Evolutionary conservation across 2,113 vertebrate genomes (phyloP).

Genomic region (Accipiter virgatus): DNA sequence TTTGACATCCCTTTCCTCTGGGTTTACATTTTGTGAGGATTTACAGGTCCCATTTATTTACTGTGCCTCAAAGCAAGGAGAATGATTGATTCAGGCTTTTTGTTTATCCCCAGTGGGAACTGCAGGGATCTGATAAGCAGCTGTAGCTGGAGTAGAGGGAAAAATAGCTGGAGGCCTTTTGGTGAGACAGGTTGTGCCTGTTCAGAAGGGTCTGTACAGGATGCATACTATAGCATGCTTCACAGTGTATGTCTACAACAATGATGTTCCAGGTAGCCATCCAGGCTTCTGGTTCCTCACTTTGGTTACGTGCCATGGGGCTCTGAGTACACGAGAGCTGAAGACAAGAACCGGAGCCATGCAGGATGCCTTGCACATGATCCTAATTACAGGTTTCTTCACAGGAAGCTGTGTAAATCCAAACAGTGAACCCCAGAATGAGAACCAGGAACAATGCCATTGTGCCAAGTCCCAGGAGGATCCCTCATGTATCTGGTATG

Average conservation of each 20-base stretch:
- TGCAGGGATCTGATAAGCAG: background rate
- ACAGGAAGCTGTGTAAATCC: background rate
- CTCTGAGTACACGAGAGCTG: background rate
- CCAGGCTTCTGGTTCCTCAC: background rate
- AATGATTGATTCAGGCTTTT: rapidly evolving
- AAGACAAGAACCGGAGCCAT: background rate
- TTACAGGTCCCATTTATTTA: background rate
- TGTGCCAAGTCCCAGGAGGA: background rate
- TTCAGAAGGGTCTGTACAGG: background rate
- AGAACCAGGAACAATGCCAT: background rate
- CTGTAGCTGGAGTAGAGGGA: background rate
- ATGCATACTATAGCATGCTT: rapidly evolving
- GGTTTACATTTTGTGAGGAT: rapidly evolving
- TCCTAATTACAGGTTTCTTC: background rate
- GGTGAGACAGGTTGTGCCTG: background rate
- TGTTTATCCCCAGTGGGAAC: background rate
- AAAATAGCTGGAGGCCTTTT: background rate
- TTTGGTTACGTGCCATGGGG: rapidly evolving
- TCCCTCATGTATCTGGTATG: background rate
- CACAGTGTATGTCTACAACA: rapidly evolving
- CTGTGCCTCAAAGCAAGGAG: background rate
- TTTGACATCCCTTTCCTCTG: background rate
- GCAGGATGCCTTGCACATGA: rapidly evolving
- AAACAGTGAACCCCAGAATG: background rate
- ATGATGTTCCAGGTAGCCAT: background rate